Conservation (phyloP, 2,113 vertebrate genomes). For the Ameiurus melas region DNA sequence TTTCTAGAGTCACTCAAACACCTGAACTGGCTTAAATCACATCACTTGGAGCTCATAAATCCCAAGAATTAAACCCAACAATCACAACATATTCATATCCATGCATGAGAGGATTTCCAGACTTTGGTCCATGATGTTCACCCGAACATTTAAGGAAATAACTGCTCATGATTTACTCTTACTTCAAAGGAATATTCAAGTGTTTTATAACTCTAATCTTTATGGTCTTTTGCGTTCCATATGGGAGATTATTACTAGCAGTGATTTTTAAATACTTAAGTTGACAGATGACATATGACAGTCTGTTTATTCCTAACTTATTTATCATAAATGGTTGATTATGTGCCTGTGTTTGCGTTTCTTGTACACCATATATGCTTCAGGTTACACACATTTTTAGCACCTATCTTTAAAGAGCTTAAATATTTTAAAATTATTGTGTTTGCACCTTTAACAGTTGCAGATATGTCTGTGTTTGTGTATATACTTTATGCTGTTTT, state of each 20-base stretch:
- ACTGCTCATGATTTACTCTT: not conserved
- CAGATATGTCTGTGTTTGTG: not conserved
- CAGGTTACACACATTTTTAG: not conserved
- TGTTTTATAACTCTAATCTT: not conserved
- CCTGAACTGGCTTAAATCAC: not conserved
- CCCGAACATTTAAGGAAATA: not conserved
- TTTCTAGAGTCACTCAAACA: not conserved
- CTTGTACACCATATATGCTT: not conserved
- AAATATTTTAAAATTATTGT: not conserved
- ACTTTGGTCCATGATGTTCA: not conserved
- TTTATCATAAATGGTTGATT: not conserved
- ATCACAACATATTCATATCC: not conserved
- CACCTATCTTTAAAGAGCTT: not conserved
- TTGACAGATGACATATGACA: not conserved
- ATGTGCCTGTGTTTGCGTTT: not conserved
- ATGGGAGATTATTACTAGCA: not conserved
- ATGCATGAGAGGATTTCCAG: not conserved
- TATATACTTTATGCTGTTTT: slow-evolving; percentile 17
- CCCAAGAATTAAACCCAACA: not conserved
- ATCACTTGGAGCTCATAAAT: not conserved
- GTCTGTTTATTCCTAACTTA: not conserved
- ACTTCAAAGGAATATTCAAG: not conserved
- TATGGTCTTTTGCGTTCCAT: not conserved
- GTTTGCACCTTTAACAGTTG: not conserved
- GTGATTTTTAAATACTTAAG: not conserved